Conservation (phyloP, 2,888 invertebrate species). For the Catocala fraxini region DNA sequence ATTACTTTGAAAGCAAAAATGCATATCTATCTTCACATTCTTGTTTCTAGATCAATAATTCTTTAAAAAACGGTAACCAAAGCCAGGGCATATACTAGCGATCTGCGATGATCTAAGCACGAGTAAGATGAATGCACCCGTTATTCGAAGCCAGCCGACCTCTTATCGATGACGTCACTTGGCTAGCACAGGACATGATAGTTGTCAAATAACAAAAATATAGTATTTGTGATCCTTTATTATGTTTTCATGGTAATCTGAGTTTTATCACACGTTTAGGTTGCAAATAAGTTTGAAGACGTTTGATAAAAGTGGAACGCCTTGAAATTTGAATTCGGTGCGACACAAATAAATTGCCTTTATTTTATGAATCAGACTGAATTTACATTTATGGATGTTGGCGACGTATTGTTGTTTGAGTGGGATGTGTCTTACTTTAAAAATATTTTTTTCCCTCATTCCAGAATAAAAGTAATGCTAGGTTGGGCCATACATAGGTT, state of each 20-base stretch:
- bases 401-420: not conserved
- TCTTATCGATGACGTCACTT: conserved; percentile 49
- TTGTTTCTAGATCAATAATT: not conserved
- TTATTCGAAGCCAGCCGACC: conserved; percentile 39
- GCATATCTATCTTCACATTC: too few relatives aligned
- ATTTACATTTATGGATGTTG: not conserved
- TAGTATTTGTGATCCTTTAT: conserved; percentile 10
- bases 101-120: conserved; percentile 54
- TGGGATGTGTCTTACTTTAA: not conserved
- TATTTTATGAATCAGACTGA: not conserved
- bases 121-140: conserved; percentile 50
- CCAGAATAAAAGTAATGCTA: too few relatives aligned
- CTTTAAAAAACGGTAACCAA: not conserved
- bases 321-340: not conserved
- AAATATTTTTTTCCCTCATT: not conserved
- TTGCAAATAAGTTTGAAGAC: conserved; percentile 3
- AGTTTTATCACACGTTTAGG: conserved; percentile 9
- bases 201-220: conserved; percentile 36
- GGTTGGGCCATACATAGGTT: too few relatives aligned
- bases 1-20: too few relatives aligned
- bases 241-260: conserved; percentile 28
- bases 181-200: conserved; percentile 22
- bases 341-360: not conserved
- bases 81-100: conserved; percentile 25
- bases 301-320: not conserved